Conservation (phyloP, 64 coral and sea anemone species). For the Anthopleura sola region DNA sequence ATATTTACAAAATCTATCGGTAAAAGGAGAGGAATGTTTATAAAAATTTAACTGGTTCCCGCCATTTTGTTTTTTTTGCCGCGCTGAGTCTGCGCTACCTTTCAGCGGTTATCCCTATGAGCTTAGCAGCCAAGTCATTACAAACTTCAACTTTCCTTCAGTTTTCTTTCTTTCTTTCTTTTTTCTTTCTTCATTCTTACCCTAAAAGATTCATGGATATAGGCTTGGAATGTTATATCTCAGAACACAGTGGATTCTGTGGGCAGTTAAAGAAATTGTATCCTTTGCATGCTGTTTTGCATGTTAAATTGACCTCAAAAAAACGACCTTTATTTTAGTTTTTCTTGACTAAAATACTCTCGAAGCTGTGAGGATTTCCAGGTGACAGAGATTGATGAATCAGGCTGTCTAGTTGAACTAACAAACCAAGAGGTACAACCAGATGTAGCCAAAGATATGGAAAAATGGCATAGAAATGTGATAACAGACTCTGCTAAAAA, state of each 20-base stretch:
- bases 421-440: background rate
- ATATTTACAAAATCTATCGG: background rate
- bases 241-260: conserved; percentile 44
- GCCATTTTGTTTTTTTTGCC: conserved; percentile 10
- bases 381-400: conserved; percentile 21
- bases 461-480: background rate
- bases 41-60: background rate
- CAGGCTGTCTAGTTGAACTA: background rate
- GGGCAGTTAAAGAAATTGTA: conserved; percentile 78
- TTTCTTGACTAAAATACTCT: background rate
- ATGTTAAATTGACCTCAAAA: no score
- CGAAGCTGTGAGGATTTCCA: conserved; percentile 10
- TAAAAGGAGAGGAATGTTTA: background rate
- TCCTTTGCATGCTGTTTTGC: conserved; percentile 25
- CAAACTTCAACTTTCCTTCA: background rate
- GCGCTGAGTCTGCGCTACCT: background rate
- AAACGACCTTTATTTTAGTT: no score
- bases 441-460: background rate
- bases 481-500: background rate
- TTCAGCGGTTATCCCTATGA: background rate
- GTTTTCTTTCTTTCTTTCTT: background rate
- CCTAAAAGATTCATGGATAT: conserved; percentile 14
- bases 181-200: background rate
- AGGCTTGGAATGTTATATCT: conserved; percentile 66
- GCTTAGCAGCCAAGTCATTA: background rate